Percentiles rank a stretch among this genome's conserved stretches.
These are phyloP conservation scores for Echeneis naucrates DNA, from an alignment of 2,797 vertebrate genomes.

Conservation along the genomic window DNA sequence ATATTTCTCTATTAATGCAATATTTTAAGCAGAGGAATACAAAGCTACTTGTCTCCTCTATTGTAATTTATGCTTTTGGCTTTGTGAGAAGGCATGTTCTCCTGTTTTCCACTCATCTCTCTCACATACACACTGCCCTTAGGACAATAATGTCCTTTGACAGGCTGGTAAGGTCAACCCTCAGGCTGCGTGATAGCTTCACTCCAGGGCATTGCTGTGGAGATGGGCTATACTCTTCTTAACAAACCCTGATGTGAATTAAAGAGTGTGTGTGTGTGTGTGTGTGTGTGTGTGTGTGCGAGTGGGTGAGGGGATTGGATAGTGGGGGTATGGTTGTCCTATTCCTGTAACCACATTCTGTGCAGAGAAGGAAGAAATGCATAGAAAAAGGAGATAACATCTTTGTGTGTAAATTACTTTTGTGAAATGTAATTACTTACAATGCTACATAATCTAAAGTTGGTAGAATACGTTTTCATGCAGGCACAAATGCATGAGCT, in stretches of 20 bases:
- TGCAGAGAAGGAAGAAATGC: slow-evolving; percentile 8
- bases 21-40: not conserved
- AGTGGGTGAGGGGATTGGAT: not conserved
- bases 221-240: slow-evolving; percentile 38
- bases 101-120: not conserved
- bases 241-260: slow-evolving; percentile 32
- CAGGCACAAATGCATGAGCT: not conserved
- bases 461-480: not conserved
- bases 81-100: slow-evolving; percentile 15
- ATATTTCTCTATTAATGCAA: not conserved
- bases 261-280: slow-evolving; percentile 1
- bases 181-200: slow-evolving; percentile 60
- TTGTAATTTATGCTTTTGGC: slow-evolving; percentile 1
- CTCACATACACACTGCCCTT: slow-evolving; percentile 34
- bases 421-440: not conserved
- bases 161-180: slow-evolving; percentile 74
- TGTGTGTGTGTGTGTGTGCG: not conserved
- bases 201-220: slow-evolving; percentile 54
- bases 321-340: not conserved
- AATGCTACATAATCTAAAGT: not conserved
- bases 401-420: slow-evolving; percentile 1
- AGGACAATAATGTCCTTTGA: slow-evolving; percentile 71
- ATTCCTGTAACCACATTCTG: slow-evolving; percentile 3
- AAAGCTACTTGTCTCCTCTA: not conserved
- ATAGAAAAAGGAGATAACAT: slow-evolving; percentile 27